Evolutionary conservation across 2,113 vertebrate species (phyloP).

Genomic region (Crocuta crocuta): DNA sequence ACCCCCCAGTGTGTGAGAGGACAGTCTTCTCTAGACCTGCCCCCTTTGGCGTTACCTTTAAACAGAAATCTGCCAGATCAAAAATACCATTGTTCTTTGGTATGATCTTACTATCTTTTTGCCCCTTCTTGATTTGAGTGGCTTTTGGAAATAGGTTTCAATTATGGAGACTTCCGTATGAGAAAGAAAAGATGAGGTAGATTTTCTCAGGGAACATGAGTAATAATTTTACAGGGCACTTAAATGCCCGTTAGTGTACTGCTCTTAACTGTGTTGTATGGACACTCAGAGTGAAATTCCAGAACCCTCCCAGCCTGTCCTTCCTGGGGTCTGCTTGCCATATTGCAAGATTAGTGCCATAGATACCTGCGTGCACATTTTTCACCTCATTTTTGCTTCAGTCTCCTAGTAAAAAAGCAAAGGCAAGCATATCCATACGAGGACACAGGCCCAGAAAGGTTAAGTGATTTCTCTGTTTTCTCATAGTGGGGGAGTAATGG

Average conservation of each 20-base stretch:
- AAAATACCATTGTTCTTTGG: neutral
- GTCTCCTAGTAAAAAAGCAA: neutral
- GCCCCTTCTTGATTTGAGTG: neutral
- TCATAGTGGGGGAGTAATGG: neutral
- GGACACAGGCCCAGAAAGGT: neutral
- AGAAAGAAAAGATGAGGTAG: neutral
- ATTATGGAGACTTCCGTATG: neutral
- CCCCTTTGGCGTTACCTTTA: neutral
- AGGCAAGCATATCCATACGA: neutral
- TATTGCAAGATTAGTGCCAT: neutral
- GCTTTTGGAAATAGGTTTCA: neutral
- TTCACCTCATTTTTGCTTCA: neutral
- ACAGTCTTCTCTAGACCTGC: neutral
- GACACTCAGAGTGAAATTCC: rapidly evolving
- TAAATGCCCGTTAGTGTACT: too few species aligned
- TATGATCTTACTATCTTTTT: neutral
- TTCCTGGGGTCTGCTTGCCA: neutral
- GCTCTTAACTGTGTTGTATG: too few species aligned
- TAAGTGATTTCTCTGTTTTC: neutral
- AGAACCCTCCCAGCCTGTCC: neutral
- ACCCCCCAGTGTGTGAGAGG: neutral
- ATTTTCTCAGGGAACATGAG: neutral
- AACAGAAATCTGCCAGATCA: neutral
- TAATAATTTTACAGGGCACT: neutral
- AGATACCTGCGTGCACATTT: neutral